A percentile compares a stretch with the other conserved stretches of the same genome.
phyloP scores from a whole-genome alignment of 2,797 vertebrate species.

The Sparidentex hasta region DNA sequence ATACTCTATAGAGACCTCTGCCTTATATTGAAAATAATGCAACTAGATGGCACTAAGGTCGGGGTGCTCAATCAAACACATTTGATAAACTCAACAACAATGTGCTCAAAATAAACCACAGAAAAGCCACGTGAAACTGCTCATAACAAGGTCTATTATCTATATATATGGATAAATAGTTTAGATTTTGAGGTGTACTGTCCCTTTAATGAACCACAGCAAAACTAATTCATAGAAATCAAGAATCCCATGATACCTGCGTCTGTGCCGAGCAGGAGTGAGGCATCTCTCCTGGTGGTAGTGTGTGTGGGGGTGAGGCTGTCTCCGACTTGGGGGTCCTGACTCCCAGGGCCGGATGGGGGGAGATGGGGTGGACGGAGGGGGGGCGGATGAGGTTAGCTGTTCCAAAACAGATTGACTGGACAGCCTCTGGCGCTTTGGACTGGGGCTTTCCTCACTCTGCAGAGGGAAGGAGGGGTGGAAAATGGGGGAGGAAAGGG shows the following conservation, averaged over 20 bases:
- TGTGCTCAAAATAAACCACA: too few relatives aligned
- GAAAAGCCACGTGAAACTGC: too few relatives aligned
- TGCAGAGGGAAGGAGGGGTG: slow-evolving; percentile 62
- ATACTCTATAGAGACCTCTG: too few relatives aligned
- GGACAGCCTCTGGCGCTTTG: slow-evolving; percentile 96
- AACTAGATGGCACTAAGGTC: too few relatives aligned
- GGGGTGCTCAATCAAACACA: too few relatives aligned
- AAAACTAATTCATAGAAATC: not conserved
- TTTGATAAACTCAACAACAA: too few relatives aligned
- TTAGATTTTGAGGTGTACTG: too few relatives aligned
- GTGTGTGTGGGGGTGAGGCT: slow-evolving; percentile 90
- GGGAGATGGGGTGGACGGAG: slow-evolving; percentile 94
- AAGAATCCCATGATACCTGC: slow-evolving; percentile 85
- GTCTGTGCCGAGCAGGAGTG: slow-evolving; percentile 94
- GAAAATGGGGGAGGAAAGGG: slow-evolving; percentile 24
- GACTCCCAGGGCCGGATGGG: slow-evolving; percentile 99
- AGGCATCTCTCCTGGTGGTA: slow-evolving; percentile 96
- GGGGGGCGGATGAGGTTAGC: slow-evolving; percentile 89
- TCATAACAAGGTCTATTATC: too few relatives aligned
- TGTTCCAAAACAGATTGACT: slow-evolving; percentile 94
- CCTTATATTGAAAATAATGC: too few relatives aligned
- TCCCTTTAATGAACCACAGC: not conserved
- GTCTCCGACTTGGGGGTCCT: slow-evolving; percentile 91
- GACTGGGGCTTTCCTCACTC: slow-evolving; percentile 97
- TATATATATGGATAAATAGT: too few relatives aligned